A percentile compares a stretch with the other conserved stretches of the same genome.
phyloP scores from a whole-genome alignment of 2,888 invertebrate species.

The Lepas anatifera region DNA sequence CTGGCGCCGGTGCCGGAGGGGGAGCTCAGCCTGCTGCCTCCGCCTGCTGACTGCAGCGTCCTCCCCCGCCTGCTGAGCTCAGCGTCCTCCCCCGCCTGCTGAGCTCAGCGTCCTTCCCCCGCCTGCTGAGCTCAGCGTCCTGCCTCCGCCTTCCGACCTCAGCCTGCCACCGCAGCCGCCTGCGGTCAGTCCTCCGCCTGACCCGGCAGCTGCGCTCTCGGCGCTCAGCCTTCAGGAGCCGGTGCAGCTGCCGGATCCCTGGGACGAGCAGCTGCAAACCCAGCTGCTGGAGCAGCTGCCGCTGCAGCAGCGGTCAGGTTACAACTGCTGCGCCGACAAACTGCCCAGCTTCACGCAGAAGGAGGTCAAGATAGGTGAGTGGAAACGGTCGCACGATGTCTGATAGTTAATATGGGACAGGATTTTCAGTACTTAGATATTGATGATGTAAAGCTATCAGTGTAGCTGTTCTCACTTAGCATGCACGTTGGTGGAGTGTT shows the following conservation, averaged over 20 bases:
- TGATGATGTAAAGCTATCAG: too few species aligned
- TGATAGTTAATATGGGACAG: too few species aligned
- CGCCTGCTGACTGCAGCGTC: neutral
- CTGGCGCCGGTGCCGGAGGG: neutral
- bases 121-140: neutral
- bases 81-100: neutral
- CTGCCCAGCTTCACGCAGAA: slow-evolving; percentile 13
- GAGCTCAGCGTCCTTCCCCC: neutral
- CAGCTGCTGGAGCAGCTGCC: slow-evolving; percentile 53
- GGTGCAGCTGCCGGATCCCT: slow-evolving; percentile 59
- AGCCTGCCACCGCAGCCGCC: neutral
- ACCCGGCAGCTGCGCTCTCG: neutral
- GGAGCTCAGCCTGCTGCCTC: neutral
- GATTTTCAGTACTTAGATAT: too few species aligned
- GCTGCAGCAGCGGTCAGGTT: slow-evolving; percentile 35
- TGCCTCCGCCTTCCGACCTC: slow-evolving; percentile 1
- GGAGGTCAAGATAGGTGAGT: neutral
- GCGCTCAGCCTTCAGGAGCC: neutral
- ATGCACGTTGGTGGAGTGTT: too few species aligned
- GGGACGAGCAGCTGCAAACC: slow-evolving; percentile 53
- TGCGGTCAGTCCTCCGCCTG: neutral
- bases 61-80: neutral
- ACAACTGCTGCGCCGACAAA: slow-evolving; percentile 4
- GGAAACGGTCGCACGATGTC: too few species aligned
- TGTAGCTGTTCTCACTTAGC: too few species aligned